Conservation (phyloP, 64 coral and sea anemone genomes). For the Montipora cactus region DNA sequence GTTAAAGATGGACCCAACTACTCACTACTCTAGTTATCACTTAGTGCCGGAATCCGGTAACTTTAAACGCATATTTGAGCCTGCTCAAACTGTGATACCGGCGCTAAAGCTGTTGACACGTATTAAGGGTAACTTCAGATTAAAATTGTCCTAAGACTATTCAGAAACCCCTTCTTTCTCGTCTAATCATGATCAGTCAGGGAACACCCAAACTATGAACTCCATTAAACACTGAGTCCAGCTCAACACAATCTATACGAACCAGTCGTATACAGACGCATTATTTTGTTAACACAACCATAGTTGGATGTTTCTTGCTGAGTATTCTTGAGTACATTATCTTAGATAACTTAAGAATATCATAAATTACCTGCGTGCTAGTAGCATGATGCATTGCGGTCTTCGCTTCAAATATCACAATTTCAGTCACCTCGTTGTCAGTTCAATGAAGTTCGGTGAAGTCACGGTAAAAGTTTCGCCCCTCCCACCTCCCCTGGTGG, state of each 20-base stretch:
- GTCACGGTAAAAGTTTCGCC: no score
- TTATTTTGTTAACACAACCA: background rate
- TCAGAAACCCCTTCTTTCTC: background rate
- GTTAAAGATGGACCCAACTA: background rate
- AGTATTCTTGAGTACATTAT: background rate
- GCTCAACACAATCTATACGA: constrained; percentile 9
- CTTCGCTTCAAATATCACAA: no score
- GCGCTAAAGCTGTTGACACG: no score
- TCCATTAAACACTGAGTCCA: constrained; percentile 26
- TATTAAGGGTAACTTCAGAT: background rate
- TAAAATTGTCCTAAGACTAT: background rate
- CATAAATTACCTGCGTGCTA: no score
- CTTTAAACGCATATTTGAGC: background rate
- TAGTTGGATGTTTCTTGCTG: background rate
- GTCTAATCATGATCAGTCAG: background rate
- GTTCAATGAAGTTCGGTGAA: no score
- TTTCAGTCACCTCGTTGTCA: no score
- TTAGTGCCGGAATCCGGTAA: background rate
- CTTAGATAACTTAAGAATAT: no score
- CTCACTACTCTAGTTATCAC: background rate
- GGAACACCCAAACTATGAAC: background rate
- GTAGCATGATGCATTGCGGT: no score
- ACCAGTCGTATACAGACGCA: background rate
- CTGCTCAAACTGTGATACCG: background rate
- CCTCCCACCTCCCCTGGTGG: no score